Percentiles rank a stretch among this genome's conserved stretches.
Conservation (phyloP, 2,113 vertebrate species). For the human (Homo sapiens) region DNA sequence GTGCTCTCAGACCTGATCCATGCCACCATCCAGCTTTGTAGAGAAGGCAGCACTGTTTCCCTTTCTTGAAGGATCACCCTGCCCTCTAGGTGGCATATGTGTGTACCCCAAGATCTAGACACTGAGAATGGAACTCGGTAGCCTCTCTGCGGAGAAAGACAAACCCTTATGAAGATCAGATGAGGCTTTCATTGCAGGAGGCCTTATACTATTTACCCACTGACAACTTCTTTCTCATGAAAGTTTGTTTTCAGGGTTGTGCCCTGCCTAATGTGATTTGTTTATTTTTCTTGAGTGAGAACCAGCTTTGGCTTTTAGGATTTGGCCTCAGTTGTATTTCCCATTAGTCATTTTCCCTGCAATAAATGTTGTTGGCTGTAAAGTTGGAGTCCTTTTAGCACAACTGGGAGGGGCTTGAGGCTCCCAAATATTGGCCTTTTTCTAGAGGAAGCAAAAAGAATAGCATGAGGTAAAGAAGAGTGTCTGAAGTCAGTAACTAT, state of each 20-base stretch:
- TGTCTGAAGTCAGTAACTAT: neutral
- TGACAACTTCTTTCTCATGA: neutral
- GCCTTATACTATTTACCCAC: neutral
- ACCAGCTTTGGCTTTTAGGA: slow-evolving; percentile 12
- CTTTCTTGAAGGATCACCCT: neutral
- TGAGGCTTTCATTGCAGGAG: neutral
- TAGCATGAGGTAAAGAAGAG: neutral
- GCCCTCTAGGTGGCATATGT: neutral
- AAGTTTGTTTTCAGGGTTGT: neutral
- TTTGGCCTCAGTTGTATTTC: neutral
- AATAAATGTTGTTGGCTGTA: slow-evolving; percentile 11
- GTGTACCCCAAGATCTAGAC: neutral
- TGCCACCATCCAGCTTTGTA: neutral
- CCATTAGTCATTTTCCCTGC: neutral
- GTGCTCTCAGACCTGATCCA: neutral
- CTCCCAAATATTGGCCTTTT: neutral
- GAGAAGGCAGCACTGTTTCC: neutral
- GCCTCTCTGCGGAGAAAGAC: neutral
- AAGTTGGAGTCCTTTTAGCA: neutral
- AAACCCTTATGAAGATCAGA: neutral
- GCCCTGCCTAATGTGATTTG: neutral
- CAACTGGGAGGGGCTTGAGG: neutral
- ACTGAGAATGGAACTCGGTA: too few species aligned
- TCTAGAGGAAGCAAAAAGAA: neutral
- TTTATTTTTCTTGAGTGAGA: neutral